Percentiles rank a stretch among this genome's conserved stretches.
Conservation (phyloP, 2,797 vertebrate genomes). For the Enteromius anoplus region DNA sequence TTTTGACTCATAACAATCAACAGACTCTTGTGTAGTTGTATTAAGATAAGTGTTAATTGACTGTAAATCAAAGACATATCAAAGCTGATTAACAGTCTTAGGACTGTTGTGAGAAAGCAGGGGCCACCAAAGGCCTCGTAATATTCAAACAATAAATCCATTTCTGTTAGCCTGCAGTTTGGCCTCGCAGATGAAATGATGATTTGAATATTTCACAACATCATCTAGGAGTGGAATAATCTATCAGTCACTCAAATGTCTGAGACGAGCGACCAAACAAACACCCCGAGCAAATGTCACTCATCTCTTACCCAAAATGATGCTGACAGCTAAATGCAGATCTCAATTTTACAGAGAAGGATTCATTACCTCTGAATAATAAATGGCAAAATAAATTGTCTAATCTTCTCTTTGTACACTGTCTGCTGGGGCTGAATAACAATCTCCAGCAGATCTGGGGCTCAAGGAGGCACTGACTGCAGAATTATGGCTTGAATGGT, state of each 20-base stretch:
- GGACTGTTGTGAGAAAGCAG: slow-evolving; percentile 1
- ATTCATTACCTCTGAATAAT: slow-evolving; percentile 79
- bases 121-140: slow-evolving; percentile 44
- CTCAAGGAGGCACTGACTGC: slow-evolving; percentile 56
- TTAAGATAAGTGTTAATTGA: neutral
- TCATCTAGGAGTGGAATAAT: slow-evolving; percentile 62
- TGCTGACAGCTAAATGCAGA: slow-evolving; percentile 80
- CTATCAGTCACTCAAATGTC: slow-evolving; percentile 66
- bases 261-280: slow-evolving; percentile 73
- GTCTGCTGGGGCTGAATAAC: slow-evolving; percentile 40
- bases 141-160: slow-evolving; percentile 59
- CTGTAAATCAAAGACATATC: neutral
- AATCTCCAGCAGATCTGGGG: slow-evolving; percentile 57
- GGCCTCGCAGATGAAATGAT: slow-evolving; percentile 55
- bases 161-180: slow-evolving; percentile 44
- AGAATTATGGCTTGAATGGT: slow-evolving; percentile 55
- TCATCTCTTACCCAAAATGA: slow-evolving; percentile 77
- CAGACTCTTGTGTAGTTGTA: neutral
- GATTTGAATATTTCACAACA: slow-evolving; percentile 71
- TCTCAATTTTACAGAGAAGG: slow-evolving; percentile 72
- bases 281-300: slow-evolving; percentile 74
- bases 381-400: slow-evolving; percentile 74
- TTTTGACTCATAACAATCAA: neutral
- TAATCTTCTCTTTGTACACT: slow-evolving; percentile 68
- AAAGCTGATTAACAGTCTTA: neutral